Conservation (phyloP, 1,140 invertebrate species). For the Brachionus sp. region DNA sequence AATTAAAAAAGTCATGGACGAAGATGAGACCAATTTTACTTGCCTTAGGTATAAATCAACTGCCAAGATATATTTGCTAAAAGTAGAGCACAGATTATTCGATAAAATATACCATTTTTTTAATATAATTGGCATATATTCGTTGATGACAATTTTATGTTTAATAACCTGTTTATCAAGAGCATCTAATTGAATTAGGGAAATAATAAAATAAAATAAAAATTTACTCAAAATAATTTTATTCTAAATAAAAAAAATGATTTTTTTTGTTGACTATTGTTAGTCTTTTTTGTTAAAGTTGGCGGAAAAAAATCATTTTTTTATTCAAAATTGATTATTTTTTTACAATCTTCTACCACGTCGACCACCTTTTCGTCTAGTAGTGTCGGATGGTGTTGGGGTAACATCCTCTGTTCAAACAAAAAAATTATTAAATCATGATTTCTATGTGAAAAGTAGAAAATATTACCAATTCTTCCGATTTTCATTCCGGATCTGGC, state of each 20-base stretch:
- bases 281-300: background rate
- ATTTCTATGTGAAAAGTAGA: background rate
- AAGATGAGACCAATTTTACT: background rate
- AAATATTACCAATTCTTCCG: conserved; percentile 77
- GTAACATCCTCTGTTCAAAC: conserved; percentile 79
- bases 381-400: conserved; percentile 96
- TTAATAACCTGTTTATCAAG: background rate
- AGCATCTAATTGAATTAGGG: background rate
- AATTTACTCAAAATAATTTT: conserved; percentile 10
- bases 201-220: background rate
- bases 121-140: background rate
- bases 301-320: conserved; percentile 12
- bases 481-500: conserved; percentile 99
- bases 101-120: background rate
- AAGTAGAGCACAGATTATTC: background rate
- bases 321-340: conserved; percentile 9
- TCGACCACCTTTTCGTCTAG: conserved; percentile 97
- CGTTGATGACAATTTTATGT: background rate
- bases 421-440: conserved; percentile 16
- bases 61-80: background rate
- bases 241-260: conserved; percentile 32
- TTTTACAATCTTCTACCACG: conserved; percentile 94
- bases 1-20: background rate
- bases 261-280: background rate
- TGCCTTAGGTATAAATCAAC: background rate